phyloP scores from a whole-genome alignment of 2,113 vertebrate genomes.

The Girardinichthys multiradiatus region DNA sequence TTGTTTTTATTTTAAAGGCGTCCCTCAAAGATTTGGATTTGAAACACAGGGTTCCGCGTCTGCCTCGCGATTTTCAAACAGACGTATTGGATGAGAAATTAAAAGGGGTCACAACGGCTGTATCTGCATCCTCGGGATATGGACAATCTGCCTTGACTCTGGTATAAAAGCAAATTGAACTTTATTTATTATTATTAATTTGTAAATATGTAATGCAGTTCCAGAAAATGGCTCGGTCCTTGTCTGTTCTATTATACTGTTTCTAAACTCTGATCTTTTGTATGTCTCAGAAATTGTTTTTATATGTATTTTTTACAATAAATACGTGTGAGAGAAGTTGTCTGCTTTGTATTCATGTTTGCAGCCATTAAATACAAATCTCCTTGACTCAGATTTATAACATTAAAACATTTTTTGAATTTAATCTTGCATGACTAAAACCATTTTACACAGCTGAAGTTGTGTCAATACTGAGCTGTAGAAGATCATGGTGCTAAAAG shows the following conservation, averaged over 20 bases:
- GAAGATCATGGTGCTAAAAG: too few relatives aligned
- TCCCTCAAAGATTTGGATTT: conserved; percentile 39
- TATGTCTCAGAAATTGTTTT: conserved; percentile 84
- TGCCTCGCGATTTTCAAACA: conserved; percentile 41
- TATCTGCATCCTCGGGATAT: conserved; percentile 57
- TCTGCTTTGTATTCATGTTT: conserved; percentile 20
- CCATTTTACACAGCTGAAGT: too few relatives aligned
- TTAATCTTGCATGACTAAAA: too few relatives aligned
- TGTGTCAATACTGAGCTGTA: too few relatives aligned
- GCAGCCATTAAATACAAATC: neutral
- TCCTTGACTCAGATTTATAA: too few relatives aligned
- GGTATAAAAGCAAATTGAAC: conserved; percentile 74
- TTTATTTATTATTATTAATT: conserved; percentile 84
- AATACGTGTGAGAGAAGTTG: conserved; percentile 78
- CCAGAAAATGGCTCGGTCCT: conserved; percentile 75
- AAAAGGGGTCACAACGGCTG: conserved; percentile 50
- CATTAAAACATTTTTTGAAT: too few relatives aligned
- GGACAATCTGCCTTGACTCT: conserved; percentile 80
- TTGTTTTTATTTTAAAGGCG: conserved; percentile 54
- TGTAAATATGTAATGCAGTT: conserved; percentile 84
- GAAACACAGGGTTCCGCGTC: conserved; percentile 16
- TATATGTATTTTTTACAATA: conserved; percentile 90
- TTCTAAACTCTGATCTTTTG: conserved; percentile 83
- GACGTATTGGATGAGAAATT: conserved; percentile 39
- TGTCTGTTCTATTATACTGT: conserved; percentile 81